Evolutionary conservation across 2,797 vertebrate genomes (phyloP).

Genomic region (Lepidocolaptes lacrymiger): DNA sequence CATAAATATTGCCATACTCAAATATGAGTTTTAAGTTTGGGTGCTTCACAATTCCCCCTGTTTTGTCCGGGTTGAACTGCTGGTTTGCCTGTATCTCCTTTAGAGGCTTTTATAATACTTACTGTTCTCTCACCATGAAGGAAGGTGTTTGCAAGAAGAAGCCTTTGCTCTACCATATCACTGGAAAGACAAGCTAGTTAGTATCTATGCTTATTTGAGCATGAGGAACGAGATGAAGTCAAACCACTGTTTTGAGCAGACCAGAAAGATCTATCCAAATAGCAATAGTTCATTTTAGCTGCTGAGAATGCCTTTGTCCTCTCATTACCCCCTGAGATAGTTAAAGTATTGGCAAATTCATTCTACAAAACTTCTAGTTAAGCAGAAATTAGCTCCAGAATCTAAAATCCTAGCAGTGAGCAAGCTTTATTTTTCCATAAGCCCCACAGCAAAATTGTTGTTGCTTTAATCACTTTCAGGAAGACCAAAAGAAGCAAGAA

Average conservation of each 20-base stretch:
- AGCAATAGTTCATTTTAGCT: not conserved
- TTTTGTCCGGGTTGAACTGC: not conserved
- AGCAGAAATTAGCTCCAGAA: not conserved
- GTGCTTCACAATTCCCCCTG: not conserved
- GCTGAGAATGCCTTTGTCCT: not conserved
- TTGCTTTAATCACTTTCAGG: not conserved
- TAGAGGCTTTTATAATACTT: not conserved
- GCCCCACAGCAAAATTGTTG: not conserved
- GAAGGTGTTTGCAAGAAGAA: not conserved
- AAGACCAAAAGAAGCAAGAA: not conserved
- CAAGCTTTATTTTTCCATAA: not conserved
- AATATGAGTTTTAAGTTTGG: not conserved
- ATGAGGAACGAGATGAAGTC: not conserved
- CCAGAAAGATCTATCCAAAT: not conserved
- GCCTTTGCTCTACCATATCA: not conserved
- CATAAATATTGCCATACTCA: not conserved
- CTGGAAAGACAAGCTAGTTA: not conserved
- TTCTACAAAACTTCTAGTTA: not conserved
- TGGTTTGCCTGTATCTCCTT: not conserved
- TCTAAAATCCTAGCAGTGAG: not conserved
- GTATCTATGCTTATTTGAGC: not conserved
- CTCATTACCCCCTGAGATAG: not conserved
- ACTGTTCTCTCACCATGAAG: not conserved
- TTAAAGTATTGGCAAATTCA: not conserved
- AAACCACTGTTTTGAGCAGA: not conserved